Percentiles rank a stretch among this genome's conserved stretches.
Evolutionary conservation across 2,113 vertebrate species (phyloP).

Genomic region (Alethe castanea): DNA sequence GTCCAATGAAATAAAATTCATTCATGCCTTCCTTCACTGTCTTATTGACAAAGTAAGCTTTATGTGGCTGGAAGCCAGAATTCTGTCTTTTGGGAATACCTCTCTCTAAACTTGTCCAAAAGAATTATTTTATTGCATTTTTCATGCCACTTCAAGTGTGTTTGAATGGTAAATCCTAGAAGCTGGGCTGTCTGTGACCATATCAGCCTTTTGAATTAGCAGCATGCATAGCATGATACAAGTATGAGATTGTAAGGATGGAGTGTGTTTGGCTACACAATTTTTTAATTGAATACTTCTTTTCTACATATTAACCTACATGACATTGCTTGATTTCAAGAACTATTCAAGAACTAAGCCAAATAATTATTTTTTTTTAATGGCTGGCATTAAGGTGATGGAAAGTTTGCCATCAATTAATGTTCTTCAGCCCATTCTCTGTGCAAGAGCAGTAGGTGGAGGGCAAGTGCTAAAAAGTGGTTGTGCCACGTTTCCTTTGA

Average conservation of each 20-base stretch:
- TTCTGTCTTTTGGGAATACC: slow-evolving; percentile 79
- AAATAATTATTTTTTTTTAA: not conserved
- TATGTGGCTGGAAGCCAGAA: slow-evolving; percentile 80
- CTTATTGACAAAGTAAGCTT: slow-evolving; percentile 85
- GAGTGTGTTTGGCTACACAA: not conserved
- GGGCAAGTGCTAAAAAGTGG: not conserved
- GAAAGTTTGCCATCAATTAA: not conserved
- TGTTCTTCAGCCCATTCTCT: not conserved
- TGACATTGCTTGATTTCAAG: not conserved
- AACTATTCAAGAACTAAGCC: not conserved
- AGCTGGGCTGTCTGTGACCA: not conserved
- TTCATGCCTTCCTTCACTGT: slow-evolving; percentile 75
- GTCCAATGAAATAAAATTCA: slow-evolving; percentile 88
- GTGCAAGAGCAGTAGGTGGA: not conserved
- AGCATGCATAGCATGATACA: not conserved
- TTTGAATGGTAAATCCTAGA: slow-evolving; percentile 52
- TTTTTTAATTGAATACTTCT: not conserved
- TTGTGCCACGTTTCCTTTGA: not conserved
- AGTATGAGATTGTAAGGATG: not conserved
- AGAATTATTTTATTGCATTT: slow-evolving; percentile 74
- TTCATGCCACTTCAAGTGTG: slow-evolving; percentile 55
- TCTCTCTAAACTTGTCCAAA: slow-evolving; percentile 75
- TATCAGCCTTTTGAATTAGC: not conserved
- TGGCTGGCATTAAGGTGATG: not conserved
- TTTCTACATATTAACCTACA: not conserved